These are phyloP conservation scores for Tipula helvola DNA, from an alignment of 2,888 invertebrate genomes.

Conservation along the genomic window DNA sequence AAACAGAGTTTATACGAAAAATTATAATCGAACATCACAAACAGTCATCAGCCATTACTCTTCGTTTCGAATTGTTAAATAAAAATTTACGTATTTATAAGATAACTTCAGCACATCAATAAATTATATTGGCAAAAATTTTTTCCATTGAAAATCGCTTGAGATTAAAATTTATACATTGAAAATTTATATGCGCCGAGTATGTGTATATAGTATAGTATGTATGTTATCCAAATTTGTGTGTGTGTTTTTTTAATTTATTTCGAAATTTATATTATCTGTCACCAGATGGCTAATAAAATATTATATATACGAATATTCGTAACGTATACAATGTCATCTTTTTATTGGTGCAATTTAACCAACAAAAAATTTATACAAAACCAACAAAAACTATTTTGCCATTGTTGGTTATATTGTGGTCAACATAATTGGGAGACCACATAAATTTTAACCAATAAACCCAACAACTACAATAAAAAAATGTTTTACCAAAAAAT, in stretches of 20 bases:
- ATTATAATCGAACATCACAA: background rate
- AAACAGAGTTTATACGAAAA: background rate
- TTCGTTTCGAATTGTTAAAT: background rate
- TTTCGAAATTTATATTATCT: background rate
- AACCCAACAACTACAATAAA: background rate
- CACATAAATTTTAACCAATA: conserved; percentile 4
- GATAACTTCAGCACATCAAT: background rate
- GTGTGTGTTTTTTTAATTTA: background rate
- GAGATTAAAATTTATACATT: conserved; percentile 4
- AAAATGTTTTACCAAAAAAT: background rate
- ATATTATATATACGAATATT: background rate
- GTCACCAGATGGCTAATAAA: conserved; percentile 4
- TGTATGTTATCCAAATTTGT: background rate
- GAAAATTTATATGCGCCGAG: background rate
- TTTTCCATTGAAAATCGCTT: background rate
- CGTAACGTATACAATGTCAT: background rate
- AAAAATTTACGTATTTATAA: background rate
- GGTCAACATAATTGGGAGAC: background rate
- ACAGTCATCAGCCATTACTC: background rate
- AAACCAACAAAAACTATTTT: background rate
- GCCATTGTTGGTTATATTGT: background rate
- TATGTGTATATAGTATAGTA: background rate
- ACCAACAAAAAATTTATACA: background rate
- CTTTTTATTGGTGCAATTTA: background rate
- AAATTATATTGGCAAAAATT: background rate